Evolutionary conservation across 2,888 invertebrate species (phyloP).

Genomic region (Pocota personata): DNA sequence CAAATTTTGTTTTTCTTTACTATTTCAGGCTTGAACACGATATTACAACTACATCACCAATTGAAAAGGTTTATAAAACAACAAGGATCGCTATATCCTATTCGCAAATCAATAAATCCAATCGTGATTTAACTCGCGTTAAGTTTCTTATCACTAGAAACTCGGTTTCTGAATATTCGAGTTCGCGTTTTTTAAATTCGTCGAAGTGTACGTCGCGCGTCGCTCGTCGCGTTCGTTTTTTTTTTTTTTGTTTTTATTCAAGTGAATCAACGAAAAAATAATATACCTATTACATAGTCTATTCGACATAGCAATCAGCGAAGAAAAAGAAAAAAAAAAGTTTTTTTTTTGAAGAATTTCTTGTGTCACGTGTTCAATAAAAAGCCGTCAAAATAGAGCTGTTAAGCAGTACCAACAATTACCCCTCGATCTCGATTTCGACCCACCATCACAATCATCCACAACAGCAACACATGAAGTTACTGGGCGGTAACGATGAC

Average conservation of each 20-base stretch:
- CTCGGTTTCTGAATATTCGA: conserved; percentile 28
- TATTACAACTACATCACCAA: not conserved
- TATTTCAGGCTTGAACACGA: conserved; percentile 25
- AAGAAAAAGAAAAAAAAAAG: conserved; percentile 11
- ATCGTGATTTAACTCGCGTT: conserved; percentile 12
- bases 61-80: not conserved
- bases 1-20: not conserved
- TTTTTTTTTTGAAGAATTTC: conserved; percentile 31
- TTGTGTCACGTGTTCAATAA: conserved; percentile 58
- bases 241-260: conserved; percentile 16
- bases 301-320: not conserved
- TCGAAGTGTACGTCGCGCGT: conserved; percentile 45
- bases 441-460: conserved; percentile 79
- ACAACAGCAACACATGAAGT: conserved; percentile 87
- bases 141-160: conserved; percentile 21
- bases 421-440: conserved; percentile 80
- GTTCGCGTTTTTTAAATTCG: conserved; percentile 52
- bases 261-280: conserved; percentile 39
- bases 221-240: conserved; percentile 36
- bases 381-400: conserved; percentile 83
- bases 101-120: conserved; percentile 8
- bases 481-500: conserved; percentile 89
- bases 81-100: conserved; percentile 9
- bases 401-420: conserved; percentile 80
- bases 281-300: not conserved